Evolutionary conservation across 2,888 invertebrate species (phyloP).

Genomic region (Branchellion lobata): DNA sequence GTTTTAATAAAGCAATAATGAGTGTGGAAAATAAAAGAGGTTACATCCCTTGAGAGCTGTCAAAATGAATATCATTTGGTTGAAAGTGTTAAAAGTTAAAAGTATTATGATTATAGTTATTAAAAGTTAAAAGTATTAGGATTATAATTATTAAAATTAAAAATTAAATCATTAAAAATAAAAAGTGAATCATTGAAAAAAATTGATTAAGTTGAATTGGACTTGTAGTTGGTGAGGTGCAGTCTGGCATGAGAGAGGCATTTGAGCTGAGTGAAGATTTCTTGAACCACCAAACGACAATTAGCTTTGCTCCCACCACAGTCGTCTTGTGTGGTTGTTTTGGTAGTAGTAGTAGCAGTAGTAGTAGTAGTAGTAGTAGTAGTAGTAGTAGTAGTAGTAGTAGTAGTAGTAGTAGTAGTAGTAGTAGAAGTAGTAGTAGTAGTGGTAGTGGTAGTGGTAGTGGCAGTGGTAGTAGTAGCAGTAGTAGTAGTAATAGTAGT

Average conservation of each 20-base stretch:
- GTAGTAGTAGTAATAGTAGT: constrained; percentile 8
- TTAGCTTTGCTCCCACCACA: background rate
- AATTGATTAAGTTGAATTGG: too few relatives aligned
- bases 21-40: too few relatives aligned
- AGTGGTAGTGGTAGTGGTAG: background rate
- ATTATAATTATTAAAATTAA: too few relatives aligned
- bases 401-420: constrained; percentile 30
- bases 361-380: background rate
- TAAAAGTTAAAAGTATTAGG: too few relatives aligned
- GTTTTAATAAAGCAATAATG: too few relatives aligned
- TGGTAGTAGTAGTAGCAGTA: background rate
- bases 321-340: background rate
- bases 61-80: too few relatives aligned
- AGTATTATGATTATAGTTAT: too few relatives aligned
- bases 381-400: constrained; percentile 1
- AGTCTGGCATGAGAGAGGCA: constrained; percentile 13
- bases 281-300: constrained; percentile 16
- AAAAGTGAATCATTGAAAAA: background rate
- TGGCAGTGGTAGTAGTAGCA: constrained; percentile 7
- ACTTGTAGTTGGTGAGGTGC: constrained; percentile 5
- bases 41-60: too few relatives aligned
- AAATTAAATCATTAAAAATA: background rate
- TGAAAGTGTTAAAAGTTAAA: too few relatives aligned
- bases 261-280: background rate
- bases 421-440: constrained; percentile 6